Evolutionary conservation across 2,797 vertebrate genomes (phyloP).

Genomic region (Hydrolagus colliei): DNA sequence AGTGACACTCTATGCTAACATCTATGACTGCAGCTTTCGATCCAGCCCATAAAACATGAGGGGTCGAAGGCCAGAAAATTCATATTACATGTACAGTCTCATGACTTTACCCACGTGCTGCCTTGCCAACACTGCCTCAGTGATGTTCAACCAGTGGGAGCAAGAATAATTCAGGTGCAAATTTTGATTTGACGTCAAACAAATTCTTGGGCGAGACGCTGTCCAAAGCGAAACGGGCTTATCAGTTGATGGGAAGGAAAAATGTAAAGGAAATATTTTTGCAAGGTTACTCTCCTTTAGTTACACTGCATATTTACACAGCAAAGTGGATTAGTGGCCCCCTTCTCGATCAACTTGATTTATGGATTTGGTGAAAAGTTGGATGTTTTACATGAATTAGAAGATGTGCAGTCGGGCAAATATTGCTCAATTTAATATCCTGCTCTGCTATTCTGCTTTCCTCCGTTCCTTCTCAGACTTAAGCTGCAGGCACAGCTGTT

Average conservation of each 20-base stretch:
- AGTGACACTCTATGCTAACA: no score
- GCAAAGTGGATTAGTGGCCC: slow-evolving; percentile 43
- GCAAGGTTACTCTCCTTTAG: slow-evolving; percentile 33
- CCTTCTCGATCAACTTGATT: slow-evolving; percentile 62
- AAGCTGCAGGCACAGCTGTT: neutral
- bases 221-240: neutral
- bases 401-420: slow-evolving; percentile 80
- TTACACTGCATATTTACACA: slow-evolving; percentile 38
- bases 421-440: slow-evolving; percentile 63
- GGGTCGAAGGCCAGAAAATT: no score
- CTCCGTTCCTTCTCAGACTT: slow-evolving; percentile 35
- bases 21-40: neutral
- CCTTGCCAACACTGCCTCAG: no score
- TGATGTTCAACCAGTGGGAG: neutral
- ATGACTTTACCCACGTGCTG: neutral
- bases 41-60: neutral
- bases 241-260: slow-evolving; percentile 18
- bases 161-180: neutral
- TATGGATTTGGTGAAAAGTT: slow-evolving; percentile 62
- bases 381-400: slow-evolving; percentile 79
- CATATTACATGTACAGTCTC: neutral
- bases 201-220: slow-evolving; percentile 20
- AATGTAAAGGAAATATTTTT: neutral
- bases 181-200: neutral
- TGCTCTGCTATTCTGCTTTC: slow-evolving; percentile 43